phyloP scores from a whole-genome alignment of 2,797 vertebrate genomes.

The Tokudaia muenninki region DNA sequence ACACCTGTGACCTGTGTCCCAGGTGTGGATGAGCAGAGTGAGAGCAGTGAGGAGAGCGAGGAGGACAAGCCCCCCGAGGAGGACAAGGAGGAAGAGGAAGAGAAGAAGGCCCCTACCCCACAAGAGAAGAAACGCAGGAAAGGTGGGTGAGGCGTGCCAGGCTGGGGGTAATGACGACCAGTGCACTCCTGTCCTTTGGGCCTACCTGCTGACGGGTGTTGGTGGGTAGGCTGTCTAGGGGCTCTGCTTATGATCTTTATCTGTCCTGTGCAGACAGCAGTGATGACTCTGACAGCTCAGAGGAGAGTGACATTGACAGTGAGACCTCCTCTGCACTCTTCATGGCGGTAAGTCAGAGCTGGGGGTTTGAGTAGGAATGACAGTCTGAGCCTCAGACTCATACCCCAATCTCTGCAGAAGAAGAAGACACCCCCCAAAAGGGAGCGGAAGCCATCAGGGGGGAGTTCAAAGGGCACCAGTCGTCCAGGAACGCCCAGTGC shows the following conservation, averaged over 20 bases:
- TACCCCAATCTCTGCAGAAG: slow-evolving; percentile 86
- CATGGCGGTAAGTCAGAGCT: slow-evolving; percentile 89
- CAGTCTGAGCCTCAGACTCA: neutral
- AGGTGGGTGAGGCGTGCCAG: slow-evolving; percentile 18
- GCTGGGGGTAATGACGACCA: no score
- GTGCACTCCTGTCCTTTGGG: neutral
- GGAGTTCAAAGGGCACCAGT: slow-evolving; percentile 93
- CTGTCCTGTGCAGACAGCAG: slow-evolving; percentile 91
- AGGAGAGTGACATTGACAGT: slow-evolving; percentile 95
- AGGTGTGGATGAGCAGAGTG: slow-evolving; percentile 92
- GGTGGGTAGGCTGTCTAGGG: neutral
- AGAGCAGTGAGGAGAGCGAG: slow-evolving; percentile 95
- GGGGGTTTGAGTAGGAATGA: rapidly evolving
- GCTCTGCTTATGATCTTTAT: neutral
- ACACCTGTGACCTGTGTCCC: neutral
- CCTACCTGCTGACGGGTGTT: rapidly evolving
- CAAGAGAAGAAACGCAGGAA: slow-evolving; percentile 92
- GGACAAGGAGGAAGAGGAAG: slow-evolving; percentile 91
- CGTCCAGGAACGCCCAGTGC: slow-evolving; percentile 93
- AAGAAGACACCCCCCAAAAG: slow-evolving; percentile 95
- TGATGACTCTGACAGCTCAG: slow-evolving; percentile 94
- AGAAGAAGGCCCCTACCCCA: slow-evolving; percentile 84
- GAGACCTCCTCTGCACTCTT: slow-evolving; percentile 95
- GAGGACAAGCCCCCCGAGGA: slow-evolving; percentile 94
- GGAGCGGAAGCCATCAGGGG: slow-evolving; percentile 92